Evolutionary conservation across 2,888 invertebrate species (phyloP).

Genomic region (Hirtodrosophila alboralis): DNA sequence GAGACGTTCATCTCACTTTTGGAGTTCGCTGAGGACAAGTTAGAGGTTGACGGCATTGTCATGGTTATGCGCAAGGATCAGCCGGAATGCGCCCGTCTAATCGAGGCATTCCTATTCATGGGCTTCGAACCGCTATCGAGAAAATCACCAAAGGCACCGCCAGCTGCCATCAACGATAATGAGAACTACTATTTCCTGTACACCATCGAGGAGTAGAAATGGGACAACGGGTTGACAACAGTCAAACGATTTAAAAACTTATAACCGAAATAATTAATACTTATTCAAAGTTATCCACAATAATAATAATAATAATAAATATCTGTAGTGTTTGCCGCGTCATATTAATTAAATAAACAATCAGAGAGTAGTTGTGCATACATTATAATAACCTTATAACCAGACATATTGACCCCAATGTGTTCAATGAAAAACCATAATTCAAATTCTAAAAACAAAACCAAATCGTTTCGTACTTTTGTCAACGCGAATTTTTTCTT

Average conservation of each 20-base stretch:
- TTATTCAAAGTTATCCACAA: constrained; percentile 23
- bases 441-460: constrained; percentile 32
- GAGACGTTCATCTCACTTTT: constrained; percentile 96
- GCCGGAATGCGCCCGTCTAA: constrained; percentile 92
- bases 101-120: constrained; percentile 98
- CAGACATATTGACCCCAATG: constrained; percentile 69
- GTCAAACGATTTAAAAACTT: constrained; percentile 45
- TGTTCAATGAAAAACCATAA: constrained; percentile 53
- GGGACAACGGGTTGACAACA: constrained; percentile 43
- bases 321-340: constrained; percentile 25
- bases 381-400: constrained; percentile 11
- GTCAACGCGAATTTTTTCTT: constrained; percentile 43
- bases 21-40: constrained; percentile 97
- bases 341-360: constrained; percentile 5
- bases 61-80: constrained; percentile 93
- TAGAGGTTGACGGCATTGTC: constrained; percentile 91
- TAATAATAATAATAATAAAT: constrained; percentile 24
- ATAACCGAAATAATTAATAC: constrained; percentile 15
- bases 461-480: constrained; percentile 58
- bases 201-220: constrained; percentile 83
- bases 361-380: no score
- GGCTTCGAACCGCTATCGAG: constrained; percentile 95
- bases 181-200: constrained; percentile 85
- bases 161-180: constrained; percentile 86
- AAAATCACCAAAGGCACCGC: constrained; percentile 90